These are phyloP conservation scores for Sorex fumeus DNA, from an alignment of 2,113 vertebrate genomes.

Conservation along the genomic window DNA sequence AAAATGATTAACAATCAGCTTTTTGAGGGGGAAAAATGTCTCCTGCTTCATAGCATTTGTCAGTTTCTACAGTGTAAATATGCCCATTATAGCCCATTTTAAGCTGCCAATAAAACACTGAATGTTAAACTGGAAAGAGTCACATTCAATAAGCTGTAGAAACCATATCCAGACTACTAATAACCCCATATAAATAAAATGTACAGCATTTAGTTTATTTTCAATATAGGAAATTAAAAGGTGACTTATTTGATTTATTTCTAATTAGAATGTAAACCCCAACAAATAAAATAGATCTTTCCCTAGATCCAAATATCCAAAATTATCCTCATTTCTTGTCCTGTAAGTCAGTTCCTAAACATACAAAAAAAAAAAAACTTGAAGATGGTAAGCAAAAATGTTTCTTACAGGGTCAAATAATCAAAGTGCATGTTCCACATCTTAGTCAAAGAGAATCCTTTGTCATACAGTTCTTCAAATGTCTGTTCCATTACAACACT, in stretches of 20 bases:
- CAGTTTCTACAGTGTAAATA: neutral
- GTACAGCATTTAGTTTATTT: neutral
- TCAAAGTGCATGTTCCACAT: neutral
- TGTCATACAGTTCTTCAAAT: conserved; percentile 8
- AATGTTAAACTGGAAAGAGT: neutral
- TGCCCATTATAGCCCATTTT: neutral
- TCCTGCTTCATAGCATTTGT: neutral
- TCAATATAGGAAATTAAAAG: neutral
- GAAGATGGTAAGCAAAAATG: neutral
- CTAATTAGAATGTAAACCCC: conserved; percentile 18
- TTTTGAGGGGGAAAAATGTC: neutral
- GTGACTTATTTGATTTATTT: neutral
- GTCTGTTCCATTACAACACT: neutral
- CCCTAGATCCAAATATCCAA: neutral
- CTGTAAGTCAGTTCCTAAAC: neutral
- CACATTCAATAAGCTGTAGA: neutral
- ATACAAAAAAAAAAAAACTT: no score
- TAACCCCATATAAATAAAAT: neutral
- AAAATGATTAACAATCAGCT: neutral
- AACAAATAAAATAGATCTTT: neutral
- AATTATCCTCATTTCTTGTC: neutral
- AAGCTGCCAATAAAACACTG: neutral
- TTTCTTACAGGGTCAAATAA: neutral
- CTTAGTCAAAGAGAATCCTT: conserved; percentile 1
- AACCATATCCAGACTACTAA: neutral